A percentile compares a stretch with the other conserved stretches of the same genome.
Evolutionary conservation across 30 jellyfish, hydroid and myxozoan species (phyloP).

Genomic region (Turritopsis dohrnii): DNA sequence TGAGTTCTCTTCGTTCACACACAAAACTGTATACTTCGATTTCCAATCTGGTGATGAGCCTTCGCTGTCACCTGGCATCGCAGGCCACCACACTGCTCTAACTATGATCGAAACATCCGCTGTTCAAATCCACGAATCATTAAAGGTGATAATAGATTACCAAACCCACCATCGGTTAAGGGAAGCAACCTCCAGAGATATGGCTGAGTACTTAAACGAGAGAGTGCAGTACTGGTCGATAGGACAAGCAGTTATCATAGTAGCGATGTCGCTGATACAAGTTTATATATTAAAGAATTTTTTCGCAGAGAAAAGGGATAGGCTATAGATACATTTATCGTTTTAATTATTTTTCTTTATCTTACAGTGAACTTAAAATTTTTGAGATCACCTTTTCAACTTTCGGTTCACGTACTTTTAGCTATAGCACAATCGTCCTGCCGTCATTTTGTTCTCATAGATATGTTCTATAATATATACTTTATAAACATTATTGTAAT

Average conservation of each 20-base stretch:
- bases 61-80: slow-evolving; percentile 51
- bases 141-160: slow-evolving; percentile 81
- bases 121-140: slow-evolving; percentile 81
- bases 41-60: slow-evolving; percentile 92
- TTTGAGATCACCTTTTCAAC: too few relatives aligned
- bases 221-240: slow-evolving; percentile 96
- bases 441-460: not conserved
- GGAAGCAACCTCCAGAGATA: slow-evolving; percentile 86
- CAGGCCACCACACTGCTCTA: slow-evolving; percentile 77
- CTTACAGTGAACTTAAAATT: too few relatives aligned
- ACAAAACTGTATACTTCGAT: slow-evolving; percentile 82
- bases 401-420: not conserved
- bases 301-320: slow-evolving; percentile 89
- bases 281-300: slow-evolving; percentile 76
- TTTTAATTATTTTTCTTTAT: not conserved
- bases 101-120: slow-evolving; percentile 92
- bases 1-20: slow-evolving; percentile 90
- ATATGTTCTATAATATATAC: not conserved
- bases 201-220: slow-evolving; percentile 83
- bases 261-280: slow-evolving; percentile 49
- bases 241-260: slow-evolving; percentile 76
- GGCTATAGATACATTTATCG: slow-evolving; percentile 26
- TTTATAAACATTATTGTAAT: not conserved
- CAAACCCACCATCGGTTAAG: slow-evolving; percentile 96
- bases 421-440: too few relatives aligned